Evolutionary conservation across 2,888 invertebrate genomes (phyloP).

Genomic region (Penaeus monodon): DNA sequence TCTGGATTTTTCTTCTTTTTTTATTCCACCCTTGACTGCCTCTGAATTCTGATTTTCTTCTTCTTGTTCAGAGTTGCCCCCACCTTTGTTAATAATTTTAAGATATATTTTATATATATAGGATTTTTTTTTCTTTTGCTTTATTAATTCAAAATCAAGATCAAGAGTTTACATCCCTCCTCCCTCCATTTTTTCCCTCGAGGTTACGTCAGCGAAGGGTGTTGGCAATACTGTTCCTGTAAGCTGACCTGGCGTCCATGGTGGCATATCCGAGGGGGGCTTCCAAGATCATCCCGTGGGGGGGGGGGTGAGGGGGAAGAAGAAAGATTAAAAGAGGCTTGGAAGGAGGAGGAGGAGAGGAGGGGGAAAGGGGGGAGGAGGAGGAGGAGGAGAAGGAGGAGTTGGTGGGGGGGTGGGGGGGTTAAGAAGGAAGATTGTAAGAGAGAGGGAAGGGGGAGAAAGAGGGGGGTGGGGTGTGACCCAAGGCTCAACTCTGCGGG

Average conservation of each 20-base stretch:
- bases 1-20: too few relatives aligned
- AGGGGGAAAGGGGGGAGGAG: not conserved
- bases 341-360: not conserved
- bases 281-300: constrained; percentile 14
- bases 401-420: too few relatives aligned
- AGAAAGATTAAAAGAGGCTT: not conserved
- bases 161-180: not conserved
- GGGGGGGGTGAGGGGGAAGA: constrained; percentile 7
- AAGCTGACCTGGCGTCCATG: constrained; percentile 45
- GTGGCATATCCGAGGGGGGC: constrained; percentile 42
- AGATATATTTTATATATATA: too few relatives aligned
- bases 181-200: not conserved
- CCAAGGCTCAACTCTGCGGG: constrained; percentile 35
- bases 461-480: not conserved
- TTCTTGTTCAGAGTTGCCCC: too few relatives aligned
- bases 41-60: too few relatives aligned
- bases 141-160: too few relatives aligned
- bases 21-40: too few relatives aligned
- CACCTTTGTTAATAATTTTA: too few relatives aligned
- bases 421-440: too few relatives aligned
- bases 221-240: constrained; percentile 24
- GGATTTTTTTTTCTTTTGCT: too few relatives aligned
- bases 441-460: too few relatives aligned
- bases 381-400: not conserved
- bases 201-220: not conserved